Conservation (phyloP, 2,797 vertebrate species). For the Pipistrellus pygmaeus region DNA sequence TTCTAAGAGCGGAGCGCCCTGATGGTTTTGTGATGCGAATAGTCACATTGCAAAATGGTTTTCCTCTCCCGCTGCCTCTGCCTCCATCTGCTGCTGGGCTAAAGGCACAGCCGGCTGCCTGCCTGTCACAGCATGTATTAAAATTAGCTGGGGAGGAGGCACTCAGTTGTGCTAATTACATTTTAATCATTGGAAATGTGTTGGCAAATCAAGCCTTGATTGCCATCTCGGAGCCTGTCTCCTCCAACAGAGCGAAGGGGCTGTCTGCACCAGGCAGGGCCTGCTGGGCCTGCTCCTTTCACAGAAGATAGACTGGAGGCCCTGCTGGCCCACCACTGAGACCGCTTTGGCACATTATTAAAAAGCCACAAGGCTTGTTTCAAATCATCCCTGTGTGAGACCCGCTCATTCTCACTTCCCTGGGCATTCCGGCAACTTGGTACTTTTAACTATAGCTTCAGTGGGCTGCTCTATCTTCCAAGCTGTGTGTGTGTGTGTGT, state of each 20-base stretch:
- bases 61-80: constrained; percentile 95
- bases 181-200: constrained; percentile 99
- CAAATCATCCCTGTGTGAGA: constrained; percentile 92
- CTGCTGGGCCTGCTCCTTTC: constrained; percentile 90
- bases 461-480: constrained; percentile 81
- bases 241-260: constrained; percentile 94
- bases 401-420: constrained; percentile 93
- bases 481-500: constrained; percentile 83
- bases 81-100: constrained; percentile 99
- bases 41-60: constrained; percentile 97
- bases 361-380: constrained; percentile 93
- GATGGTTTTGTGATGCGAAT: constrained; percentile 99
- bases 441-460: constrained; percentile 88
- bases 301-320: constrained; percentile 91
- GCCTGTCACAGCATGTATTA: constrained; percentile 99
- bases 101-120: constrained; percentile 95
- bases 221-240: constrained; percentile 97
- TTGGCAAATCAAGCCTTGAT: constrained; percentile 99
- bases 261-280: constrained; percentile 89
- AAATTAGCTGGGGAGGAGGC: constrained; percentile 99
- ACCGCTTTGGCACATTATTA: constrained; percentile 95
- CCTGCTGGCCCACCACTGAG: constrained; percentile 91
- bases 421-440: constrained; percentile 89
- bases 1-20: constrained; percentile 94
- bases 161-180: constrained; percentile 99